Base-by-base conservation (phyloP, 2,888 invertebrate genomes). In the Antitype chi region DNA sequence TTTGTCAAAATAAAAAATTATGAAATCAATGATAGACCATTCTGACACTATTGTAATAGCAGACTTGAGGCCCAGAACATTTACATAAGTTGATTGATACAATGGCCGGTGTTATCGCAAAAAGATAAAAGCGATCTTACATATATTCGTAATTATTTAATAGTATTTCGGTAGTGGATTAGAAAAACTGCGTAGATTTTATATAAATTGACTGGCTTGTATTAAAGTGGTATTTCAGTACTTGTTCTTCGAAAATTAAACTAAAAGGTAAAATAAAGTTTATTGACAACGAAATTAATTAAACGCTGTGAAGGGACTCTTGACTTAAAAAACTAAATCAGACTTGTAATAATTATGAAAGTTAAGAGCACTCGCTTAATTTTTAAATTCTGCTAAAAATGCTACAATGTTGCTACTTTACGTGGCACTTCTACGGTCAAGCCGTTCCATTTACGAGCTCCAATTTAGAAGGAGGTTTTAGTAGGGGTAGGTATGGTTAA, bases 371-470 rank as follows among this genome's bases (percentile, higher is more conserved):
- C 74, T 52, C 17, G 32, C 6, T 60, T 60, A 66, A n/a, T 80
- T 78, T 78, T 68, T 47, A 79, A 63, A 63, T 74, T 63, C 62
- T 68, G 67, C 25, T 63, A 20, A 74, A 80, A 81, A 52, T 43
- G 15, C 28, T 38, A 68, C 59, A 69, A 38, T 75, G 59, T 81
- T 69, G 68, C 52, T 20, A 52, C 28, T 75, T 59, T 55, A 66
- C 28, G 69, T 74, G n/a, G 52, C 63, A 59, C 64, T 81, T 66
- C 13, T 69, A 63, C 75, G 59, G 76, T 78, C 80, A 78, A 80
- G 76, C 64, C 23, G 38, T 38, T 59, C n/a, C 28, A 32, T 81
- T 80, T 80, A 66, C 32, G 28, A 75, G 69, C 64, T 43, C 47
- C 13, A 20, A n/a, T 60, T 53, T 76, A 47, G 9, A 60, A 60